A percentile compares a stretch with the other conserved stretches of the same genome.
These are phyloP conservation scores for Corapipo altera DNA, from an alignment of 2,113 vertebrate genomes.

Conservation along the genomic window DNA sequence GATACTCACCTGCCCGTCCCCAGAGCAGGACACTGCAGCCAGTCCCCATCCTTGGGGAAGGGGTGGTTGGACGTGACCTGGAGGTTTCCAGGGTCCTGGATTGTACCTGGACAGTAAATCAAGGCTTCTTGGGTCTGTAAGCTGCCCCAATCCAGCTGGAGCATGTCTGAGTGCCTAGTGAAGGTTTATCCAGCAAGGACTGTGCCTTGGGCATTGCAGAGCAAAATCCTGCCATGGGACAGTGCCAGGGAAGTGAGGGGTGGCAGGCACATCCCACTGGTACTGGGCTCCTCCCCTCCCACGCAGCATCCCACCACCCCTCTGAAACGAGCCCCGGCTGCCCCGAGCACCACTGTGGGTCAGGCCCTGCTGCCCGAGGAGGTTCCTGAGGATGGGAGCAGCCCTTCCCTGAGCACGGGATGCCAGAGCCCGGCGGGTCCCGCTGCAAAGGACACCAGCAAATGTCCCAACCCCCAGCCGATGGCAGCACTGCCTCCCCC, in stretches of 20 bases:
- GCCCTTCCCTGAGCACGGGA: background rate
- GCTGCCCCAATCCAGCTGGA: background rate
- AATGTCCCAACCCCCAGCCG: background rate
- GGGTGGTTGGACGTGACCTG: background rate
- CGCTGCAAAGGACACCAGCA: background rate
- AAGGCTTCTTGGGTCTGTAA: background rate
- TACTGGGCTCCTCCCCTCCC: background rate
- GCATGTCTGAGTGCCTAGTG: background rate
- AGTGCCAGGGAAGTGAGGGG: background rate
- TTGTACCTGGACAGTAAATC: background rate
- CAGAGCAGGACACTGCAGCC: background rate
- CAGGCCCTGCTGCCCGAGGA: rapidly evolving
- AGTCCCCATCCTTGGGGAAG: background rate
- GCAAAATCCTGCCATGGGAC: background rate
- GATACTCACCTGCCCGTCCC: background rate
- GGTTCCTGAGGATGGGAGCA: background rate
- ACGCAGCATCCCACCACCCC: background rate
- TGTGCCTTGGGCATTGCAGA: rapidly evolving
- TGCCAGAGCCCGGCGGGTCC: background rate
- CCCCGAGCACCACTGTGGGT: background rate
- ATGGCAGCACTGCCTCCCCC: background rate
- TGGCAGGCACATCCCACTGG: background rate
- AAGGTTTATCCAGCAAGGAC: background rate
- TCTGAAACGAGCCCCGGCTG: background rate
- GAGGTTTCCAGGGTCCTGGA: background rate